Evolutionary conservation across 2,113 vertebrate genomes (phyloP).

Genomic region (Lophotis ruficrista): DNA sequence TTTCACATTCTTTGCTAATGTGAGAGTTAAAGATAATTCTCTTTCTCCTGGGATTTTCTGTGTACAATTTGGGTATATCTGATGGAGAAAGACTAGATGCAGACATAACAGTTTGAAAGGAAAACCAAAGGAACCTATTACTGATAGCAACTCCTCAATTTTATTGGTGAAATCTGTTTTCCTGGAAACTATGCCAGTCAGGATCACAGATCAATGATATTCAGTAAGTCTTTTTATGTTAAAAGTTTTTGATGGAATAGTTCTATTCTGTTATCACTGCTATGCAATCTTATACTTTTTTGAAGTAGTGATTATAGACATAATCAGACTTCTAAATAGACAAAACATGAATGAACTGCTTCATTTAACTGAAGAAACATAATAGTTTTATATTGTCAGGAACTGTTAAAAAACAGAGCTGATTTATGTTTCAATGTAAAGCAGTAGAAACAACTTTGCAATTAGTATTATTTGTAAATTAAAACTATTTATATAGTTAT

Average conservation of each 20-base stretch:
- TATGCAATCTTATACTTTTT: not conserved
- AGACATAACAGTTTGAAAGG: not conserved
- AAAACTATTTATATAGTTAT: not conserved
- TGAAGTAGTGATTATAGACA: not conserved
- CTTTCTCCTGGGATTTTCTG: not conserved
- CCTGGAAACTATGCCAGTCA: not conserved
- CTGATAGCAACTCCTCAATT: not conserved
- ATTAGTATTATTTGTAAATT: not conserved
- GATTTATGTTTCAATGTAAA: not conserved
- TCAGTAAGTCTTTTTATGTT: not conserved
- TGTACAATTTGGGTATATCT: not conserved
- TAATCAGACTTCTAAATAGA: not conserved
- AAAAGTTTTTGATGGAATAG: not conserved
- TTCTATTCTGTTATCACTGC: not conserved
- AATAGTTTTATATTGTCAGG: not conserved
- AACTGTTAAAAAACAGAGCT: not conserved
- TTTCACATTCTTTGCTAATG: not conserved
- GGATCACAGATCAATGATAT: not conserved
- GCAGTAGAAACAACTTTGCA: not conserved
- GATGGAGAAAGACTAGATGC: not conserved
- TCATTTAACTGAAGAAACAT: not conserved
- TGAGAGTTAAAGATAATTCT: not conserved
- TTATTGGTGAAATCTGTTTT: not conserved
- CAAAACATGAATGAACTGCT: not conserved
- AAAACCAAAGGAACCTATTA: not conserved